Evolutionary conservation across 2,113 vertebrate species (phyloP).

Genomic region (Cariama cristata): DNA sequence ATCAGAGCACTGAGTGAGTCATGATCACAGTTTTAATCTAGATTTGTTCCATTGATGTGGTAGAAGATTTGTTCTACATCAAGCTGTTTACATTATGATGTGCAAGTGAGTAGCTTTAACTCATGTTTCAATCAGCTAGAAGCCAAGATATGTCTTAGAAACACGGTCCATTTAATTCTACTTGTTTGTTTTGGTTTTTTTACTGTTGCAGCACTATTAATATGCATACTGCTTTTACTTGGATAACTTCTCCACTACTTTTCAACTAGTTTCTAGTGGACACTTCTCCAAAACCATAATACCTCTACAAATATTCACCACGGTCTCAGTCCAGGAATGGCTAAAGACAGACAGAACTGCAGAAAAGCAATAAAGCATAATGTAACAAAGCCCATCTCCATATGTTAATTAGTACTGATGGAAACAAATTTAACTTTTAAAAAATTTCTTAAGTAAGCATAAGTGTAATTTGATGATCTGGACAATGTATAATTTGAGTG

Average conservation of each 20-base stretch:
- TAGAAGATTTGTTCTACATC: not conserved
- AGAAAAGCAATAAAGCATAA: not conserved
- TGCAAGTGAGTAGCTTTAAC: not conserved
- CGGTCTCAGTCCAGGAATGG: not conserved
- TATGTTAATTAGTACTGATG: not conserved
- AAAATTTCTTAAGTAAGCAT: not conserved
- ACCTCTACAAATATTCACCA: not conserved
- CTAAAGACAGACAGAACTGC: not conserved
- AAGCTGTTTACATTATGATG: not conserved
- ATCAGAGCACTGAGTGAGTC: not conserved
- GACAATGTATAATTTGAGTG: not conserved
- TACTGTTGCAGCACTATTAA: not conserved
- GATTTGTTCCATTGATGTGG: not conserved
- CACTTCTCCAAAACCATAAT: not conserved
- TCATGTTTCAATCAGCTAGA: not conserved
- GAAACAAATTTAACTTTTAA: not conserved
- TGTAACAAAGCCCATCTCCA: not conserved
- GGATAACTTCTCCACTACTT: not conserved
- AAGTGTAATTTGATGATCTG: not conserved
- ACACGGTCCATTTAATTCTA: not conserved
- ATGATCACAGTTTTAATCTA: not conserved
- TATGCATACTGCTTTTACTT: not conserved
- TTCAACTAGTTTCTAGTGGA: not conserved
- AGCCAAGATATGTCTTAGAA: not conserved
- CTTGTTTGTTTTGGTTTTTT: too few species aligned